Conservation (phyloP, 2,888 invertebrate species). For the Chrysolina oricalcia region DNA sequence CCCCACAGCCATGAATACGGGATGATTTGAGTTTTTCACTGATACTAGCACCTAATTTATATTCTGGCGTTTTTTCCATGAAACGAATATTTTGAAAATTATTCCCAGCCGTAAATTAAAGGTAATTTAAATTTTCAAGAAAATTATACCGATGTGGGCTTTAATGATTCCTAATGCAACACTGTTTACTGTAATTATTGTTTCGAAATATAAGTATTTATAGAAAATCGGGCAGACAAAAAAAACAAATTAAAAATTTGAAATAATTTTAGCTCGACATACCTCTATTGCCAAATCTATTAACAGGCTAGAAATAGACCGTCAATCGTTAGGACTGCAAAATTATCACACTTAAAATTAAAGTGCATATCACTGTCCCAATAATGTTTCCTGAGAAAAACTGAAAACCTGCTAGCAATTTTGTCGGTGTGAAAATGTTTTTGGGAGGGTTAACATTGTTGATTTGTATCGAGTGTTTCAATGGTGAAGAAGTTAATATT, state of each 20-base stretch:
- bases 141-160: too few species aligned
- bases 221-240: background rate
- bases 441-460: constrained; percentile 7
- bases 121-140: too few species aligned
- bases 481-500: constrained; percentile 31
- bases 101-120: too few species aligned
- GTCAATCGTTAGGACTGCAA: constrained; percentile 5
- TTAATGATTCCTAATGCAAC: too few species aligned
- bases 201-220: constrained; percentile 1
- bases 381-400: background rate
- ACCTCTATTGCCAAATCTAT: constrained; percentile 30
- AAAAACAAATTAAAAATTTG: constrained; percentile 25
- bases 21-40: too few species aligned
- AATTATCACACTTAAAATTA: background rate
- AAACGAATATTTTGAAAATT: too few species aligned
- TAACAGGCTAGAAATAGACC: constrained; percentile 22
- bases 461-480: constrained; percentile 1
- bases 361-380: background rate
- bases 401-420: background rate
- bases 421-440: background rate
- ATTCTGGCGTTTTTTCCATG: too few species aligned
- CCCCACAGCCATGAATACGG: too few species aligned
- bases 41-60: too few species aligned
- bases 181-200: background rate
- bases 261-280: constrained; percentile 29